A percentile compares a stretch with the other conserved stretches of the same genome.
Evolutionary conservation across 2,113 vertebrate species (phyloP).

Genomic region (human (Homo sapiens)): DNA sequence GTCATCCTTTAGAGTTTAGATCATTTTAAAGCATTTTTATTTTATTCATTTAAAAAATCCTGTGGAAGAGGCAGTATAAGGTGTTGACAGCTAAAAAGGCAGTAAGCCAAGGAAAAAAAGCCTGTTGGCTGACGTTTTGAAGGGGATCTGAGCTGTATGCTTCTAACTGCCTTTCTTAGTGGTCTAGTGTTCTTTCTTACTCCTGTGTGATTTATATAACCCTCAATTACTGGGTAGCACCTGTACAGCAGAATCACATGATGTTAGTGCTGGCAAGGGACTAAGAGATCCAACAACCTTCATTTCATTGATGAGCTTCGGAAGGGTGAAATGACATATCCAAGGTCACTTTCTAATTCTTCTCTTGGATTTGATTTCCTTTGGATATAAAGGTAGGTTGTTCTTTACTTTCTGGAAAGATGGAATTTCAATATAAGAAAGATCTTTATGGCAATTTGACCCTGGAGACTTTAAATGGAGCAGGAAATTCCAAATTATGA

Average conservation of each 20-base stretch:
- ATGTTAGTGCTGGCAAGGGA: not conserved
- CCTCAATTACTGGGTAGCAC: not conserved
- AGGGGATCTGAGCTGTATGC: not conserved
- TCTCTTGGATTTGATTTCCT: slow-evolving; percentile 36
- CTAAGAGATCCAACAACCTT: not conserved
- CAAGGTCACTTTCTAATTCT: slow-evolving; percentile 50
- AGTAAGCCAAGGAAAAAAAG: not conserved
- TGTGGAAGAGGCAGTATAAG: not conserved
- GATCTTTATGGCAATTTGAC: slow-evolving; percentile 24
- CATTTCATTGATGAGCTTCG: not conserved
- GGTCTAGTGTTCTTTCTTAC: not conserved
- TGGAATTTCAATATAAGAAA: slow-evolving; percentile 57
- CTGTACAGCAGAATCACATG: not conserved
- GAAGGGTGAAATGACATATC: slow-evolving; percentile 19
- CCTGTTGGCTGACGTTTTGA: slow-evolving; percentile 26
- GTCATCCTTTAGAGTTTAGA: not conserved
- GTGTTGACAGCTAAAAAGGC: not conserved
- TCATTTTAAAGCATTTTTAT: slow-evolving; percentile 14
- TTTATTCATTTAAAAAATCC: slow-evolving; percentile 30
- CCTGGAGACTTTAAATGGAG: slow-evolving; percentile 33
- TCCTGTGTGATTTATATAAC: not conserved
- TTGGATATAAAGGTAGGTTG: slow-evolving; percentile 15
- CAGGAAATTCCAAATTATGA: slow-evolving; percentile 53
- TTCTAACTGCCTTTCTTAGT: slow-evolving; percentile 30
- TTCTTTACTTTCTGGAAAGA: slow-evolving; percentile 40